A percentile compares a stretch with the other conserved stretches of the same genome.
phyloP scores from a whole-genome alignment of 2,113 vertebrate genomes.

The Tautogolabrus adspersus region DNA sequence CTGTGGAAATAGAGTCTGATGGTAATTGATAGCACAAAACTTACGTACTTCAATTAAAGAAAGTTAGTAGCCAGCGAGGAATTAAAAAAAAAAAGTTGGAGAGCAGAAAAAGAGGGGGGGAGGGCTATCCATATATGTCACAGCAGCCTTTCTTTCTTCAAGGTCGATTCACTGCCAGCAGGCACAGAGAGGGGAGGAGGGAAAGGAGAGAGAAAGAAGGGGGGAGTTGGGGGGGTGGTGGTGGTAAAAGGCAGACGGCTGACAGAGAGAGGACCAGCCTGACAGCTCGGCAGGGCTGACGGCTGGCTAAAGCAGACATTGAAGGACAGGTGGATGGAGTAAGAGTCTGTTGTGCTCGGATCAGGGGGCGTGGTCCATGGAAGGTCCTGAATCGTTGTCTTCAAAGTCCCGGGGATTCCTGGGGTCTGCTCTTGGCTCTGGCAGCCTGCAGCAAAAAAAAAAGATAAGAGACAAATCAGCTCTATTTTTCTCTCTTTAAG shows the following conservation, averaged over 20 bases:
- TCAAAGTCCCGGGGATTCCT: conserved; percentile 67
- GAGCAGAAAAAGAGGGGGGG: conserved; percentile 46
- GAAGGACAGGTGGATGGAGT: conserved; percentile 43
- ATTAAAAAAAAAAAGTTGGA: conserved; percentile 45
- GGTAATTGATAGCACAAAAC: conserved; percentile 68
- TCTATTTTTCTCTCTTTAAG: neutral
- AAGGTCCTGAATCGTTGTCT: conserved; percentile 73
- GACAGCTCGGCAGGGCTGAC: conserved; percentile 37
- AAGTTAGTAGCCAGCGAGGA: conserved; percentile 59
- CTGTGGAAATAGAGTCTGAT: conserved; percentile 65
- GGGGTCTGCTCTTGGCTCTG: conserved; percentile 75
- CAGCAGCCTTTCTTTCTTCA: conserved; percentile 59
- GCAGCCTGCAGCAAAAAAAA: conserved; percentile 63
- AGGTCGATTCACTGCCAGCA: conserved; percentile 63
- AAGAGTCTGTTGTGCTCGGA: conserved; percentile 6
- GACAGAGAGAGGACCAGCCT: conserved; percentile 36
- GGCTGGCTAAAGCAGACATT: conserved; percentile 37
- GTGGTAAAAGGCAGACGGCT: conserved; percentile 16
- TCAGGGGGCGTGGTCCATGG: conserved; percentile 83
- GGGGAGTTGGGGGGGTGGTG: too few species aligned
- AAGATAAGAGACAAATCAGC: conserved; percentile 1
- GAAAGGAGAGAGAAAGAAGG: neutral
- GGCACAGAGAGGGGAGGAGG: neutral
- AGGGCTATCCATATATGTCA: conserved; percentile 67
- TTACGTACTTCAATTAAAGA: conserved; percentile 65